These are phyloP conservation scores for Heliocidaris erythrogramma DNA, from an alignment of 35 echinoderm and acorn worm genomes.

Conservation along the genomic window DNA sequence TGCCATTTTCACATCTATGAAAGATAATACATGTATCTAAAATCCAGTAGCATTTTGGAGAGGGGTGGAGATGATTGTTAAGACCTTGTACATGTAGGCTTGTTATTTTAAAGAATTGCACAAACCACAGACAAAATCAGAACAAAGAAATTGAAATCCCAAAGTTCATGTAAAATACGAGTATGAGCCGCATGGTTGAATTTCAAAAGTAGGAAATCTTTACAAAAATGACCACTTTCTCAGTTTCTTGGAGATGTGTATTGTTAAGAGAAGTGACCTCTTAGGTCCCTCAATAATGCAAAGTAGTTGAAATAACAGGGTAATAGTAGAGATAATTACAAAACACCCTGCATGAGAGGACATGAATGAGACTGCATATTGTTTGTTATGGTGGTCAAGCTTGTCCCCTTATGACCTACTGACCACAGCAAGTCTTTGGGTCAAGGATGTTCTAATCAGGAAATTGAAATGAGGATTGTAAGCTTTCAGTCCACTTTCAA, in stretches of 20 bases:
- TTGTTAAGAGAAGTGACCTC: neutral
- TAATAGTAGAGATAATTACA: conserved; percentile 8
- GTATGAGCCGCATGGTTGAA: neutral
- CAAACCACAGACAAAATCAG: neutral
- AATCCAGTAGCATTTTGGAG: neutral
- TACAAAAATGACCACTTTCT: neutral
- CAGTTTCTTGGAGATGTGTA: neutral
- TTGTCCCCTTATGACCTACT: conserved; percentile 1
- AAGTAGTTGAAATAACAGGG: conserved; percentile 1
- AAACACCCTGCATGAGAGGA: conserved; percentile 4
- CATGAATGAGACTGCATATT: neutral
- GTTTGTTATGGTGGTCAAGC: neutral
- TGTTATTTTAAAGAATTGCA: neutral
- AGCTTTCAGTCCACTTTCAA: neutral
- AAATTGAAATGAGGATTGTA: neutral
- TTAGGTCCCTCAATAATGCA: neutral
- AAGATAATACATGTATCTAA: neutral
- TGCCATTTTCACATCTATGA: neutral
- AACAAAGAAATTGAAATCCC: neutral
- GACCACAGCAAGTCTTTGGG: neutral
- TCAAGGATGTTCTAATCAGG: neutral
- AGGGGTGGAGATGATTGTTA: neutral
- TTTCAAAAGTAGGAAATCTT: conserved; percentile 4
- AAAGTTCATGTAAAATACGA: neutral
- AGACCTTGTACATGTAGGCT: neutral